A percentile compares a stretch with the other conserved stretches of the same genome.
Evolutionary conservation across 2,113 vertebrate species (phyloP).

Genomic region (Meriones unguiculatus): DNA sequence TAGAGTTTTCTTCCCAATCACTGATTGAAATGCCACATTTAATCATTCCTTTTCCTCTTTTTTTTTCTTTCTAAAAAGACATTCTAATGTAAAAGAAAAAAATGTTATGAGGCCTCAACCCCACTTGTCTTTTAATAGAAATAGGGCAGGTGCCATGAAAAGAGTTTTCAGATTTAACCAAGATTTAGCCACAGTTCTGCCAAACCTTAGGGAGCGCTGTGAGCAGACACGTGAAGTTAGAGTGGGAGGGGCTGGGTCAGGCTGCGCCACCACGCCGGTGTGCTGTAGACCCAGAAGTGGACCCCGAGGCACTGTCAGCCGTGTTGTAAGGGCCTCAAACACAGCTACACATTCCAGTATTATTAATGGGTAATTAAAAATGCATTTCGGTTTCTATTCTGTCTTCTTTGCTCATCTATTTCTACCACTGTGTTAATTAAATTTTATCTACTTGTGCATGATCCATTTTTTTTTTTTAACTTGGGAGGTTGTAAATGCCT

Average conservation of each 20-base stretch:
- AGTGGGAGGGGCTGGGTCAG: not conserved
- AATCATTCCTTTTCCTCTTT: not conserved
- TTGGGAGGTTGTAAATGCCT: not conserved
- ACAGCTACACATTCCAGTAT: not conserved
- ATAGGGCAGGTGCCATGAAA: not conserved
- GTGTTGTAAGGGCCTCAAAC: not conserved
- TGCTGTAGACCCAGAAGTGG: not conserved
- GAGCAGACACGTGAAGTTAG: not conserved
- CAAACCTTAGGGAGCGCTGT: not conserved
- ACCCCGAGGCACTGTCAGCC: too few relatives aligned
- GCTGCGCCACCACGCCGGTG: not conserved
- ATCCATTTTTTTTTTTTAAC: not conserved
- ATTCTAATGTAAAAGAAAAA: not conserved
- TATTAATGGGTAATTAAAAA: not conserved
- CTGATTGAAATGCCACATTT: not conserved
- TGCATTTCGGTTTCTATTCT: not conserved
- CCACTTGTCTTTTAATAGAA: not conserved
- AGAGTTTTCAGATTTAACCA: constrained; percentile 13
- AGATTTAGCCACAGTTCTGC: not conserved
- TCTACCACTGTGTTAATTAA: not conserved
- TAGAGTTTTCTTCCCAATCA: not conserved
- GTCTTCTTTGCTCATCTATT: not conserved
- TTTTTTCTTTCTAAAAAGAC: not conserved
- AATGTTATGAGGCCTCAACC: not conserved
- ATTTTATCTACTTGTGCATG: not conserved